Evolutionary conservation across 37 sponge, comb jelly and placozoan species (phyloP).

Genomic region (Spongia lamella): DNA sequence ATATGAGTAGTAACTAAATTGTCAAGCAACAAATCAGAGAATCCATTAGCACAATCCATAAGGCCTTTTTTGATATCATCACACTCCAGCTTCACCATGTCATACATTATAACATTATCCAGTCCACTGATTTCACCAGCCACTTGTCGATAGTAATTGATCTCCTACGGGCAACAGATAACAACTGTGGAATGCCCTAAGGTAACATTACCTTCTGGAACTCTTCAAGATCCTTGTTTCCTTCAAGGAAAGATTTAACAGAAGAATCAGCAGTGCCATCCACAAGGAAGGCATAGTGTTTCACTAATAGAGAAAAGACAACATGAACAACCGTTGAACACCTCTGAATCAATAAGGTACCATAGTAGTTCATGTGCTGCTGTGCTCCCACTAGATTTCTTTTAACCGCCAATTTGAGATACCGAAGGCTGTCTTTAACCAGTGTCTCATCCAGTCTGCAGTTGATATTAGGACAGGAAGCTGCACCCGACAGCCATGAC

Average conservation of each 20-base stretch:
- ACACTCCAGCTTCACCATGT: constrained; percentile 85
- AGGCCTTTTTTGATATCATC: constrained; percentile 80
- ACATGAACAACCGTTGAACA: too few relatives aligned
- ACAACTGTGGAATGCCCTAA: background rate
- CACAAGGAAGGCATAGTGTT: constrained; percentile 52
- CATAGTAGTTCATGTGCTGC: constrained; percentile 47
- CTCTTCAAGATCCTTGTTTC: constrained; percentile 66
- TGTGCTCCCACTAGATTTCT: constrained; percentile 37
- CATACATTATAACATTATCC: constrained; percentile 54
- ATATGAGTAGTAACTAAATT: constrained; percentile 61
- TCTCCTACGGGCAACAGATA: constrained; percentile 28
- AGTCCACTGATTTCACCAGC: constrained; percentile 53
- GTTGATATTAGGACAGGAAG: constrained; percentile 27
- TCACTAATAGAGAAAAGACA: background rate
- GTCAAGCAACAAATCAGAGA: constrained; percentile 33
- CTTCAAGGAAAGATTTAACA: constrained; percentile 61
- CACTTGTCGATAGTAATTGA: constrained; percentile 33
- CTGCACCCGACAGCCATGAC: constrained; percentile 63
- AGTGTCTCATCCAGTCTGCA: constrained; percentile 42
- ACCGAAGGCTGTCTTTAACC: background rate
- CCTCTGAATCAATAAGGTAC: too few relatives aligned
- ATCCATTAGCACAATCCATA: constrained; percentile 15
- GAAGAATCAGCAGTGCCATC: constrained; percentile 70
- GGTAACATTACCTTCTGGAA: constrained; percentile 42
- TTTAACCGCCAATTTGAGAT: constrained; percentile 32